Evolutionary conservation across 1,140 invertebrate species (phyloP).

Genomic region (Eciton burchellii): DNA sequence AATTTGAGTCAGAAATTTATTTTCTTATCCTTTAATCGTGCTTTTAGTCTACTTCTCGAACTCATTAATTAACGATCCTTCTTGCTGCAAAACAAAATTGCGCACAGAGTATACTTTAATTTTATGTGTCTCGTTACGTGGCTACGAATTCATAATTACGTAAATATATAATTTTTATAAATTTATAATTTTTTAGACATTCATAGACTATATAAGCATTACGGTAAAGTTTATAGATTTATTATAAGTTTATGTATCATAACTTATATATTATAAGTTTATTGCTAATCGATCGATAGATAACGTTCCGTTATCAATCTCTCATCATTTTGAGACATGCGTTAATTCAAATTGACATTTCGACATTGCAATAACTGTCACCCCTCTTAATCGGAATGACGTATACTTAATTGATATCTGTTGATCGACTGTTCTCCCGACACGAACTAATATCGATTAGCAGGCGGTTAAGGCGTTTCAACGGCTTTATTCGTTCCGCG

Average conservation of each 20-base stretch:
- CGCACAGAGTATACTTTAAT: too few species aligned
- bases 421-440: not conserved
- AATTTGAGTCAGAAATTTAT: too few species aligned
- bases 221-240: not conserved
- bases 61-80: too few species aligned
- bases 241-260: too few species aligned
- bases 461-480: not conserved
- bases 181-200: constrained; percentile 4
- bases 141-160: too few species aligned
- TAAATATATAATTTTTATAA: not conserved
- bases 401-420: not conserved
- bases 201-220: not conserved
- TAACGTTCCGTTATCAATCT: not conserved
- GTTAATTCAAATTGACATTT: constrained; percentile 7
- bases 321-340: not conserved
- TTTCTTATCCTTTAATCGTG: too few species aligned
- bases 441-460: not conserved
- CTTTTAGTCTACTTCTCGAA: too few species aligned
- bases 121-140: too few species aligned
- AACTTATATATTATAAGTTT: too few species aligned
- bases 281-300: not conserved
- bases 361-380: not conserved
- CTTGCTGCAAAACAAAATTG: too few species aligned
- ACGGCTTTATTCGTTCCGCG: not conserved
- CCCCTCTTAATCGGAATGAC: not conserved